phyloP scores from a whole-genome alignment of 2,888 invertebrate species.

The Gerris lacustris region DNA sequence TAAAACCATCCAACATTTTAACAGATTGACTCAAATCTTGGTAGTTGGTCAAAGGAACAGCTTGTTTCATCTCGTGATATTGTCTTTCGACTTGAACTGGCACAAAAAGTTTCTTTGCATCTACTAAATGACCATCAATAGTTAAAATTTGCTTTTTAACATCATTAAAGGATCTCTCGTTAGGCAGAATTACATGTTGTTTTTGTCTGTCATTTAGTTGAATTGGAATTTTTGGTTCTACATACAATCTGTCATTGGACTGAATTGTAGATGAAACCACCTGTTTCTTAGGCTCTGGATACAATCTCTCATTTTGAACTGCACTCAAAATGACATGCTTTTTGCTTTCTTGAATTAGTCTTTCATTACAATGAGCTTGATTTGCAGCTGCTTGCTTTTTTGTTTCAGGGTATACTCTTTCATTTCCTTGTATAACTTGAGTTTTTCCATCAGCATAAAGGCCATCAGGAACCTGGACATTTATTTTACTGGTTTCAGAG shows the following conservation, averaged over 20 bases:
- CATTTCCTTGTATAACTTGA: background rate
- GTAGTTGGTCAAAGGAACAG: background rate
- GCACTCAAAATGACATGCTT: background rate
- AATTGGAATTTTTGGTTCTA: background rate
- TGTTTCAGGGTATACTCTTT: background rate
- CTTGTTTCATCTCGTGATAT: background rate
- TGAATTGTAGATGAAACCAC: background rate
- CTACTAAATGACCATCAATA: background rate
- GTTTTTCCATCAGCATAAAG: background rate
- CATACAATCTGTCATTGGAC: background rate
- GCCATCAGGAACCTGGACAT: background rate
- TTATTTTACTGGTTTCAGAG: background rate
- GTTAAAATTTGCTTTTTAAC: background rate
- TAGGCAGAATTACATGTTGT: background rate
- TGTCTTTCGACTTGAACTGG: background rate
- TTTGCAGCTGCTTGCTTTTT: background rate
- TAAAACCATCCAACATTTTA: background rate
- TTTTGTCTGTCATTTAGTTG: background rate
- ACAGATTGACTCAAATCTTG: background rate
- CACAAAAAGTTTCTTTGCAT: background rate
- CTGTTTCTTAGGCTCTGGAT: background rate
- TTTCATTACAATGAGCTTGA: background rate
- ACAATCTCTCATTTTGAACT: background rate
- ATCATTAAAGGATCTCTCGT: background rate
- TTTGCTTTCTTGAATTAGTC: background rate